A percentile compares a stretch with the other conserved stretches of the same genome.
Conservation (phyloP, 2,113 vertebrate genomes). For the Myiopsitta monachus region DNA sequence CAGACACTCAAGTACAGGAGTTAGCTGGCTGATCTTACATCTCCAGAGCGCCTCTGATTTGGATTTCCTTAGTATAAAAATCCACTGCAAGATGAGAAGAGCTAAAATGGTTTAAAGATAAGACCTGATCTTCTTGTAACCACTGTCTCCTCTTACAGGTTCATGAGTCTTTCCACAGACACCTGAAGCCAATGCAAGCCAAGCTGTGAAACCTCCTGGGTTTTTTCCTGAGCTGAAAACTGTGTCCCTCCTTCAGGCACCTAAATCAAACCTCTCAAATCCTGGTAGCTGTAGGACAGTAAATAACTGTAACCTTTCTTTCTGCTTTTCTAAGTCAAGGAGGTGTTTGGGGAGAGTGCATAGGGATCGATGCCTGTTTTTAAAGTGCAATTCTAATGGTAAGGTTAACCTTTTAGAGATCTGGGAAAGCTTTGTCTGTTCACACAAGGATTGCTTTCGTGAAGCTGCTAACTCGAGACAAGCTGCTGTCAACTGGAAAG, state of each 20-base stretch:
- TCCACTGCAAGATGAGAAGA: neutral
- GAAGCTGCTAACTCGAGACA: constrained; percentile 43
- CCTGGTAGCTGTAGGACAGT: constrained; percentile 52
- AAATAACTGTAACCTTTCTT: constrained; percentile 55
- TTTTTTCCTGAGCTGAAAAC: neutral
- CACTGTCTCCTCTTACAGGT: constrained; percentile 75
- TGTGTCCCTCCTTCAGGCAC: neutral
- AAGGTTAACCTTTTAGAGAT: constrained; percentile 54
- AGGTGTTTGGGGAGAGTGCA: constrained; percentile 7
- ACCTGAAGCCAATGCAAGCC: constrained; percentile 91
- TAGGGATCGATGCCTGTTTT: constrained; percentile 26
- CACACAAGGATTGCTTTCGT: constrained; percentile 10
- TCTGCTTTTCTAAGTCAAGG: constrained; percentile 3
- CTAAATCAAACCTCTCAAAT: constrained; percentile 17
- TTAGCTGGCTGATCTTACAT: neutral
- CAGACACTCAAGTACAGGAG: neutral
- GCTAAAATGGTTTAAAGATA: neutral
- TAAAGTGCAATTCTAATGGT: constrained; percentile 73
- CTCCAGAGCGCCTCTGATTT: neutral
- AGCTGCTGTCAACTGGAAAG: constrained; percentile 22
- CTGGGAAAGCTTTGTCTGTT: constrained; percentile 64
- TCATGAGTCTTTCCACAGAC: constrained; percentile 90
- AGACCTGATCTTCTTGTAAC: neutral
- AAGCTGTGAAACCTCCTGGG: constrained; percentile 81
- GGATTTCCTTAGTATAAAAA: neutral